Percentiles rank a stretch among this genome's conserved stretches.
Evolutionary conservation across 1,140 invertebrate species (phyloP).

Genomic region (Drosophila arawakana): DNA sequence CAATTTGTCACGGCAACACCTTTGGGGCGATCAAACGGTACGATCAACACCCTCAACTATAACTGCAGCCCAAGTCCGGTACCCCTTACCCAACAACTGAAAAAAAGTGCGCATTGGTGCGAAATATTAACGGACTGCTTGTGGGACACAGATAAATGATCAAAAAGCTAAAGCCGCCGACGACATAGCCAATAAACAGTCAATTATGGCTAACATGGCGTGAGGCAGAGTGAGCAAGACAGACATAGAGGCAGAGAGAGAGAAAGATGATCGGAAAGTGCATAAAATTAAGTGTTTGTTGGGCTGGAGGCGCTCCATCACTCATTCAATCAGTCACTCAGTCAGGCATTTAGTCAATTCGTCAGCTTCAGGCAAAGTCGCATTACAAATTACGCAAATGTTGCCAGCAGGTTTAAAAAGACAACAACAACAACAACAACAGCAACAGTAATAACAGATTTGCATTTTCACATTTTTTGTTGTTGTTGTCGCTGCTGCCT

Average conservation of each 20-base stretch:
- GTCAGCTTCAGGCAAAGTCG: conserved; percentile 38
- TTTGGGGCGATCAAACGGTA: conserved; percentile 41
- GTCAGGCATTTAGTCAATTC: conserved; percentile 47
- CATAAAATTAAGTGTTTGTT: conserved; percentile 71
- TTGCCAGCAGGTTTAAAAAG: conserved; percentile 58
- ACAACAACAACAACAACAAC: conserved; percentile 30
- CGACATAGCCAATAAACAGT: conserved; percentile 78
- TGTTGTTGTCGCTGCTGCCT: conserved; percentile 41
- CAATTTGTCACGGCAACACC: conserved; percentile 79
- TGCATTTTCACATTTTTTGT: conserved; percentile 44
- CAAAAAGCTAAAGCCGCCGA: conserved; percentile 70
- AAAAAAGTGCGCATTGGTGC: conserved; percentile 57
- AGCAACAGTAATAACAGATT: conserved; percentile 22
- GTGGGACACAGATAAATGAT: conserved; percentile 67
- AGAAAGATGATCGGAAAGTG: conserved; percentile 42
- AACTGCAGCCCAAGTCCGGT: not conserved
- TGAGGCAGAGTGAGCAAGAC: not conserved
- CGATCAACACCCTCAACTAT: conserved; percentile 26
- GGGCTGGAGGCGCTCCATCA: conserved; percentile 57
- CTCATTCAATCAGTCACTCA: conserved; percentile 50
- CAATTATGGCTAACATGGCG: conserved; percentile 60
- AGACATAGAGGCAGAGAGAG: not conserved
- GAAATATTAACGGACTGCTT: conserved; percentile 56
- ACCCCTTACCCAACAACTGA: conserved; percentile 26
- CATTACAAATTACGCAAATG: conserved; percentile 71